Base-by-base conservation (phyloP, 2,797 vertebrate species). In the Anabas testudineus region DNA sequence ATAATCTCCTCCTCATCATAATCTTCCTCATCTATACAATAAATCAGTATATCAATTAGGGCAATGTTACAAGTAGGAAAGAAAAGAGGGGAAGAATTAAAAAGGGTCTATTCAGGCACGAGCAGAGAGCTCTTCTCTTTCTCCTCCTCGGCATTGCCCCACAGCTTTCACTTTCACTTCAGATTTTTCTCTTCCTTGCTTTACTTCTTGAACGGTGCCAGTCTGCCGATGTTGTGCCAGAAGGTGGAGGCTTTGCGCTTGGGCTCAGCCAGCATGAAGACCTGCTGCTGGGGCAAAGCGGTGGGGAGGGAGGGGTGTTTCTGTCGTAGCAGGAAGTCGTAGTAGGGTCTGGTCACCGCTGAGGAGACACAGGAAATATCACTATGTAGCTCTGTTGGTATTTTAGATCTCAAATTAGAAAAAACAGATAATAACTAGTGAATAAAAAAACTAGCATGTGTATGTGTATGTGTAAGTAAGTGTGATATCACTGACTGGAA, bases 151-250 rank as follows among this genome's bases (percentile, higher is more conserved):
- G 66, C 54, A 54, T 34, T 53, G 42, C 37, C 37, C 63, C 63
- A 36, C 47, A 15, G n/a, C 54, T 43, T 49, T 28, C n/a, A 21
- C 46, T n/a, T 21, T 48, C 21, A 21, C 18, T 21, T 45, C 14
- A 34, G 9, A 13, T 37, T 42, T 43, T 24, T 22, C 2, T 28
- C 9, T 4, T 46, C 24, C 14, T 19, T 32, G 19, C 37, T 76
- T 94, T 86, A 99, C 91, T 98, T 99, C 77, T 95, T 96, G 93
- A 99, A 99, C 9, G 97, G 97, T 0, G 96, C 95, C 92, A 99
- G 94, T 86, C 96, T 92, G 88, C 97, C 97, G 53, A 98, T 97
- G 92, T 96, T 98, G 91, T 99, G 97, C 97, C 97, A 99, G 94
- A 99, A 99, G 90, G 96, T 97, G 65, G 95, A 96, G 59, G 96